Evolutionary conservation across 92 coral and sea anemone species (phyloP).

Genomic region (Paragorgia papillata): DNA sequence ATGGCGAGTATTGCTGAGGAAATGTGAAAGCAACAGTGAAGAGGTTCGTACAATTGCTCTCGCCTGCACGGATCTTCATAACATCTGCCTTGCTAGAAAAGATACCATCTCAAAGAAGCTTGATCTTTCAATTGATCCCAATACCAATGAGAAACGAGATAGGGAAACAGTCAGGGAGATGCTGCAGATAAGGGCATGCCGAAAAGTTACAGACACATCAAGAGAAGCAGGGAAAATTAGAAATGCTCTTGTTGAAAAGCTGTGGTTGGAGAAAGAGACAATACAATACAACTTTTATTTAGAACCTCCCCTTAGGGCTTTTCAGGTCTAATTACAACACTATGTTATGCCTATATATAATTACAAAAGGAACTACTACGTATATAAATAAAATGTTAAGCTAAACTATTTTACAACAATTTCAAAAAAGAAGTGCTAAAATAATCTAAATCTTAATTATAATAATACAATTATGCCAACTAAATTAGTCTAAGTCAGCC

Average conservation of each 20-base stretch:
- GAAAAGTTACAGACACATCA: conserved; percentile 46
- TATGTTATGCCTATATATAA: too few species aligned
- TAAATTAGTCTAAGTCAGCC: too few species aligned
- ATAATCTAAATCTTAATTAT: too few species aligned
- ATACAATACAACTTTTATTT: conserved; percentile 44
- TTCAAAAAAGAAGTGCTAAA: too few species aligned
- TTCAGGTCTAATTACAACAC: too few species aligned
- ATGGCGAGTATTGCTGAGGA: conserved; percentile 62
- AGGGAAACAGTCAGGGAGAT: conserved; percentile 53
- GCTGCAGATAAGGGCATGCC: conserved; percentile 59
- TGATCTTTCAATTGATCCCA: conserved; percentile 56
- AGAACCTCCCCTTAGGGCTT: too few species aligned
- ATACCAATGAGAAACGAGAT: conserved; percentile 57
- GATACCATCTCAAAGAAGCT: conserved; percentile 53
- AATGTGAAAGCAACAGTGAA: conserved; percentile 56
- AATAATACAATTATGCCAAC: too few species aligned
- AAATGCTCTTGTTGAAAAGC: conserved; percentile 56
- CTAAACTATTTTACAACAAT: too few species aligned
- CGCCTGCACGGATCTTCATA: conserved; percentile 64
- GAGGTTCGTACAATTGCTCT: conserved; percentile 45
- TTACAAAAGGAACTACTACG: too few species aligned
- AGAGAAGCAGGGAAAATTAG: conserved; percentile 49
- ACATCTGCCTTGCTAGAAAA: conserved; percentile 51
- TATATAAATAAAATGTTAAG: too few species aligned
- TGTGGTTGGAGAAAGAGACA: conserved; percentile 65